Evolutionary conservation across 2,888 invertebrate genomes (phyloP).

Genomic region (Deroplatys truncata): DNA sequence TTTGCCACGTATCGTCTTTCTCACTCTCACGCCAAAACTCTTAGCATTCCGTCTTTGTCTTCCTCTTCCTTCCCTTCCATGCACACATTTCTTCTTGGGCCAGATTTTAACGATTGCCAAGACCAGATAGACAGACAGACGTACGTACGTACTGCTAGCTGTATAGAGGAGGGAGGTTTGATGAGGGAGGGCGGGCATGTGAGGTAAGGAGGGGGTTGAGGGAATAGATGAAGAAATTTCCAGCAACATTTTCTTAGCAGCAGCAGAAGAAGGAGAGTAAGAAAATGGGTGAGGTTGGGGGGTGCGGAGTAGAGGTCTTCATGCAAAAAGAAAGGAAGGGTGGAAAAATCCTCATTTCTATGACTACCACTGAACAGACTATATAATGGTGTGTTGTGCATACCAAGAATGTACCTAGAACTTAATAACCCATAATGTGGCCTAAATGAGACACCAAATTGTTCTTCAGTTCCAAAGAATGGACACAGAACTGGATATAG

Average conservation of each 20-base stretch:
- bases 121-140: conserved; percentile 28
- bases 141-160: conserved; percentile 26
- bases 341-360: conserved; percentile 5
- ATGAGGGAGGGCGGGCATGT: conserved; percentile 40
- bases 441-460: background rate
- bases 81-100: conserved; percentile 38
- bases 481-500: background rate
- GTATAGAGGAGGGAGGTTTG: conserved; percentile 31
- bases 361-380: conserved; percentile 14
- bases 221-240: conserved; percentile 58
- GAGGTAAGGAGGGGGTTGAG: conserved; percentile 36
- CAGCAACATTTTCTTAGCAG: conserved; percentile 52
- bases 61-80: conserved; percentile 22
- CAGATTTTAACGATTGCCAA: conserved; percentile 48
- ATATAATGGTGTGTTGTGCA: conserved; percentile 3
- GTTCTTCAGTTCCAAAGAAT: background rate
- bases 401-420: background rate
- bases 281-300: background rate
- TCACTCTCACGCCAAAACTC: conserved; percentile 33
- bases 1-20: conserved; percentile 32
- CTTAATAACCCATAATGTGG: background rate
- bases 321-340: background rate
- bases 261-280: conserved; percentile 10
- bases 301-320: background rate
- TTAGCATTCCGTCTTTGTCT: conserved; percentile 31